A percentile compares a stretch with the other conserved stretches of the same genome.
Conservation (phyloP, 2,113 vertebrate species). For the Pteruthius melanotis region DNA sequence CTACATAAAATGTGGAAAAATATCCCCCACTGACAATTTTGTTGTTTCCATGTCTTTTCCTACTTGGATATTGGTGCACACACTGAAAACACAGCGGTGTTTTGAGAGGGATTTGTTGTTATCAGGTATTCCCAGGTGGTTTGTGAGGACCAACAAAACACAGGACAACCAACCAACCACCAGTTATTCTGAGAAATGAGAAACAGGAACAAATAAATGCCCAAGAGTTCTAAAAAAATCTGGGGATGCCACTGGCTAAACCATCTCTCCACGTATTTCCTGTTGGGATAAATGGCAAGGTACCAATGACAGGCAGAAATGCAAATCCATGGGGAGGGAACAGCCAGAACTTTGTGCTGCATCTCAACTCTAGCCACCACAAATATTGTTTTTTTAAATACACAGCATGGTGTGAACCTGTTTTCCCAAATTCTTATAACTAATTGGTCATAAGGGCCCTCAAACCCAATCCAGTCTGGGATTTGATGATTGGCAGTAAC, state of each 20-base stretch:
- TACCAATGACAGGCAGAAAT: neutral
- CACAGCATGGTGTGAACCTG: rapidly evolving
- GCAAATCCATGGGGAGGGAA: neutral
- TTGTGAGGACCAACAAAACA: neutral
- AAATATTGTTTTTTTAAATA: neutral
- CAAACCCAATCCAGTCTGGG: neutral
- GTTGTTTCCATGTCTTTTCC: rapidly evolving
- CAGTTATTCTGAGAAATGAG: neutral
- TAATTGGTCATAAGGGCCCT: neutral
- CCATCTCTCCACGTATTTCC: neutral
- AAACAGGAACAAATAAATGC: neutral
- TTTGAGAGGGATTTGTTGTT: neutral
- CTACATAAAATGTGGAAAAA: neutral
- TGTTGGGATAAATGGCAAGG: neutral
- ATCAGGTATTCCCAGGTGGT: neutral
- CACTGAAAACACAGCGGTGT: neutral
- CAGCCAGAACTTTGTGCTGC: neutral
- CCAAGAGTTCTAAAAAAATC: neutral
- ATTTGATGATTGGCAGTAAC: neutral
- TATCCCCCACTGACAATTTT: neutral
- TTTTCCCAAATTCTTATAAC: neutral
- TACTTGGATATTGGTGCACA: neutral
- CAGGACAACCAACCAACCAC: neutral
- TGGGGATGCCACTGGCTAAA: neutral
- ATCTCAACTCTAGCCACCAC: neutral